phyloP scores from a whole-genome alignment of 2,797 vertebrate genomes.

The Phoeniculus purpureus region DNA sequence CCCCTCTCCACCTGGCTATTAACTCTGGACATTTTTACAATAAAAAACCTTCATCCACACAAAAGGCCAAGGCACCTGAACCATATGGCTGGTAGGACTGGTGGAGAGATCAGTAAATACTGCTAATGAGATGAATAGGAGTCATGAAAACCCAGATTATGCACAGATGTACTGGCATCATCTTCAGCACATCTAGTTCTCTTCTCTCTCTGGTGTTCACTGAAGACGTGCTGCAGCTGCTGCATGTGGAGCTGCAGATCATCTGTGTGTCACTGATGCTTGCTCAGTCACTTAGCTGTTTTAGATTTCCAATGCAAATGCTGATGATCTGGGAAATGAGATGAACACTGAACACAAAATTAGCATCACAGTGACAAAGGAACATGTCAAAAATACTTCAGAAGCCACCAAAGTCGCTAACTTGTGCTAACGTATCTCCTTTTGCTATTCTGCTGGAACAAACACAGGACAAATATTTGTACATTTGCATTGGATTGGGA shows the following conservation, averaged over 20 bases:
- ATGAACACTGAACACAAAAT: constrained; percentile 3
- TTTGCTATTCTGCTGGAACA: constrained; percentile 16
- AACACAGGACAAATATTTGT: neutral
- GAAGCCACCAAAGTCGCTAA: constrained; percentile 15
- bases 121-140: neutral
- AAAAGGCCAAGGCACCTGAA: neutral
- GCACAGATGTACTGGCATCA: neutral
- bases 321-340: neutral
- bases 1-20: neutral
- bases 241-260: neutral
- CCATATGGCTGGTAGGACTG: neutral
- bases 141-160: neutral
- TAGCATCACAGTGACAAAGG: neutral
- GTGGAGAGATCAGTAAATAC: neutral
- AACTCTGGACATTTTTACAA: neutral
- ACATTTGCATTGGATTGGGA: neutral
- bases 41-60: neutral
- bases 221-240: neutral
- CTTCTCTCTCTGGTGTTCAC: neutral
- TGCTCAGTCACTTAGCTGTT: neutral
- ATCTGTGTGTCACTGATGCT: neutral
- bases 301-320: neutral
- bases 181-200: neutral
- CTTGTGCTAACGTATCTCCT: neutral
- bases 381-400: constrained; percentile 11